Evolutionary conservation across 1,140 invertebrate species (phyloP).

Genomic region (Sitobion miscanthi): DNA sequence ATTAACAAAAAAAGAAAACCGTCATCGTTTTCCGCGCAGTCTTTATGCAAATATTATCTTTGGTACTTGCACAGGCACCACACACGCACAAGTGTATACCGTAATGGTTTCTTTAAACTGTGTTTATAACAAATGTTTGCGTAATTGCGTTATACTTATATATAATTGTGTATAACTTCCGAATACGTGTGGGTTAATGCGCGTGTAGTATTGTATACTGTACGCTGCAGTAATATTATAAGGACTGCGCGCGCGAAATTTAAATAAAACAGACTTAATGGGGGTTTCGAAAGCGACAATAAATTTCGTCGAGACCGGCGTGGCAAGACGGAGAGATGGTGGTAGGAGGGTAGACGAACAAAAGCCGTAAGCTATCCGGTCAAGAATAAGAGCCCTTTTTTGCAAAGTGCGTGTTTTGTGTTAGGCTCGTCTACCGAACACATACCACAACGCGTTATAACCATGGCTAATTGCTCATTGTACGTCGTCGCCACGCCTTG

Average conservation of each 20-base stretch:
- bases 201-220: neutral
- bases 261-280: constrained; percentile 33
- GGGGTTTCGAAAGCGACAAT: constrained; percentile 13
- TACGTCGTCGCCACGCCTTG: neutral
- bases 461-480: constrained; percentile 49
- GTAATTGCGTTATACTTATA: neutral
- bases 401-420: constrained; percentile 15
- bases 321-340: neutral
- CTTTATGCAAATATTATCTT: neutral
- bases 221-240: neutral
- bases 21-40: neutral
- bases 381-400: constrained; percentile 47
- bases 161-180: neutral
- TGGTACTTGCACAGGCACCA: neutral
- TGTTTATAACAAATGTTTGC: neutral
- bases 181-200: constrained; percentile 1
- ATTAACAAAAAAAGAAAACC: neutral
- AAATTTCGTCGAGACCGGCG: neutral
- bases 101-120: constrained; percentile 5
- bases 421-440: neutral
- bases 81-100: neutral
- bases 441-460: neutral
- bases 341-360: neutral
- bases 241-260: neutral
- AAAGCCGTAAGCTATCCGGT: constrained; percentile 45